phyloP scores from a whole-genome alignment of 2,888 invertebrate genomes.

The Drosophila emarginata region DNA sequence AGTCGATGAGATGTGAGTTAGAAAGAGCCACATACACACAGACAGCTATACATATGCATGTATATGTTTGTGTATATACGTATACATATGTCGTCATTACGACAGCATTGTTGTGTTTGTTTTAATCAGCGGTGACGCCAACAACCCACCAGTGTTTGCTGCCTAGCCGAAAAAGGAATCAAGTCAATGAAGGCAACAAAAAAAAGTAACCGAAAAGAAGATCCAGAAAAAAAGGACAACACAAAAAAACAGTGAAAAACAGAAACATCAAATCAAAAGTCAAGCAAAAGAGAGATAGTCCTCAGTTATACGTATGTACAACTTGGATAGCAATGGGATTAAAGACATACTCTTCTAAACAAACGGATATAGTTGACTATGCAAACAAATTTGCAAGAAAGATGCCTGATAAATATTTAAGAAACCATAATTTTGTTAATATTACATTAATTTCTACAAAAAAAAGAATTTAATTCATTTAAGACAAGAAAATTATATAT shows the following conservation, averaged over 20 bases:
- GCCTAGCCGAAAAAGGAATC: constrained; percentile 30
- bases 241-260: constrained; percentile 10
- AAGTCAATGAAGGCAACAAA: neutral
- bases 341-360: neutral
- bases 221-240: constrained; percentile 26
- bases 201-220: constrained; percentile 5
- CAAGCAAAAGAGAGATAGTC: constrained; percentile 25
- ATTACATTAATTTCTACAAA: too few relatives aligned
- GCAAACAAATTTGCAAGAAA: neutral
- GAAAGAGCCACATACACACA: constrained; percentile 14
- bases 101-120: constrained; percentile 76
- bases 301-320: neutral
- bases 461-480: too few relatives aligned
- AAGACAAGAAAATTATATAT: too few relatives aligned
- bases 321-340: neutral
- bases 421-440: too few relatives aligned
- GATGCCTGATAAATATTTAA: too few relatives aligned
- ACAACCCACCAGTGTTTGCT: constrained; percentile 60
- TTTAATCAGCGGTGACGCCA: constrained; percentile 64
- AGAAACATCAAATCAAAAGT: constrained; percentile 54
- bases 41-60: constrained; percentile 22
- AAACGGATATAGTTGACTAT: too few relatives aligned
- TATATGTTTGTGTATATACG: constrained; percentile 43
- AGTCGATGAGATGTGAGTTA: constrained; percentile 15
- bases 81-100: constrained; percentile 76